phyloP scores from a whole-genome alignment of 2,888 invertebrate genomes.

The Catocala nupta region DNA sequence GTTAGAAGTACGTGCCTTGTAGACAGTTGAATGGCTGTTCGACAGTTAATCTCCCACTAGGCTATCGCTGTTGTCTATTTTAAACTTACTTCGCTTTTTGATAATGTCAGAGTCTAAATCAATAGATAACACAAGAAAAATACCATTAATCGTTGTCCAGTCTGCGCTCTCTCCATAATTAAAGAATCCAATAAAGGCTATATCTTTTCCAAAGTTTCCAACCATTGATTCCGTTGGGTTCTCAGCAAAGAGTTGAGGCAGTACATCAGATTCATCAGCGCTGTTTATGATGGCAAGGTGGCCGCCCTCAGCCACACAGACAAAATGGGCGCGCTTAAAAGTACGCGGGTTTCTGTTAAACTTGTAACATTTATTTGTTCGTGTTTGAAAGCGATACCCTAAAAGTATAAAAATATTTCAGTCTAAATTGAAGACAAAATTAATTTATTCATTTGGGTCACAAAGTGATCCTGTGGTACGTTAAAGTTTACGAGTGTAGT shows the following conservation, averaged over 20 bases:
- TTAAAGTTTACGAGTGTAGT: no score
- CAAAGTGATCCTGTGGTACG: no score
- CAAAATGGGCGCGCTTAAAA: conserved; percentile 62
- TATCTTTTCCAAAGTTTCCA: conserved; percentile 38
- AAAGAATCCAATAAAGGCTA: conserved; percentile 8
- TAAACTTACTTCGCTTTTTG: no score
- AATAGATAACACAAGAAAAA: background rate
- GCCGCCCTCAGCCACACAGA: conserved; percentile 63
- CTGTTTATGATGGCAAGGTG: conserved; percentile 64
- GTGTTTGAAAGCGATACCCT: conserved; percentile 56
- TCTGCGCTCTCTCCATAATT: conserved; percentile 4
- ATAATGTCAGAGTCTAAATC: background rate
- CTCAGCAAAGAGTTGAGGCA: conserved; percentile 49
- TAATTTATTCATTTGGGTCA: no score
- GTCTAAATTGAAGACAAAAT: no score
- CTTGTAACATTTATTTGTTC: conserved; percentile 67
- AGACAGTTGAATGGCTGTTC: no score
- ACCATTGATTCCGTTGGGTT: conserved; percentile 40
- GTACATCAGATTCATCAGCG: conserved; percentile 48
- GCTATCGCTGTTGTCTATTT: no score
- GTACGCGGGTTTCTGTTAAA: conserved; percentile 57
- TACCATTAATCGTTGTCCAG: conserved; percentile 17
- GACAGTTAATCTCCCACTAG: no score
- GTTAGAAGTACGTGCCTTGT: no score
- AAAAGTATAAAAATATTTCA: conserved; percentile 8